Evolutionary conservation across 1,140 invertebrate genomes (phyloP).

Genomic region (Ooceraea biroi): DNA sequence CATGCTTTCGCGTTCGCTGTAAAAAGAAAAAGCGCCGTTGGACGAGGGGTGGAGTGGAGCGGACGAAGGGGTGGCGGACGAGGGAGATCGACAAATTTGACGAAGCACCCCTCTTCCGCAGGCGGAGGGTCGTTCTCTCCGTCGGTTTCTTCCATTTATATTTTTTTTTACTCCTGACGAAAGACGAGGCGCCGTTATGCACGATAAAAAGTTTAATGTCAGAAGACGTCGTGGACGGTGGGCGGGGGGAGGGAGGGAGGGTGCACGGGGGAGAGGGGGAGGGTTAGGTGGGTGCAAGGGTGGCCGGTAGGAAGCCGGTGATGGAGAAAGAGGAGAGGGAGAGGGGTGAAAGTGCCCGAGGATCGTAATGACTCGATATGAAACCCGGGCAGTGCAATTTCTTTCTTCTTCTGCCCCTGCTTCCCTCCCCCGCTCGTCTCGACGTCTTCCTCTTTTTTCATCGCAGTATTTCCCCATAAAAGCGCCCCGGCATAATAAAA

Average conservation of each 20-base stretch:
- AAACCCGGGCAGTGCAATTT: slow-evolving; percentile 83
- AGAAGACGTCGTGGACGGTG: slow-evolving; percentile 74
- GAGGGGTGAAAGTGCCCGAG: slow-evolving; percentile 77
- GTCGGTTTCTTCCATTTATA: slow-evolving; percentile 73
- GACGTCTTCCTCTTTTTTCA: slow-evolving; percentile 80
- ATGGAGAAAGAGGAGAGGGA: slow-evolving; percentile 65
- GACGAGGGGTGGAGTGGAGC: background rate
- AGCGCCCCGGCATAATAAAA: slow-evolving; percentile 84
- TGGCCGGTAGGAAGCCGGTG: slow-evolving; percentile 6
- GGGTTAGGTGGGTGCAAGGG: slow-evolving; percentile 32
- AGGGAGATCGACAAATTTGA: slow-evolving; percentile 72
- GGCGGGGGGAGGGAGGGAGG: slow-evolving; percentile 1
- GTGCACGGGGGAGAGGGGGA: no score
- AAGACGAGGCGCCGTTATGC: slow-evolving; percentile 77
- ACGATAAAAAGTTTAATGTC: slow-evolving; percentile 83
- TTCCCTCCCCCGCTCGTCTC: slow-evolving; percentile 67
- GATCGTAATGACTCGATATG: slow-evolving; percentile 85
- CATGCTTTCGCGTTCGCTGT: slow-evolving; percentile 52
- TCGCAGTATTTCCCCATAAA: slow-evolving; percentile 83
- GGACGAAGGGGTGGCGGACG: slow-evolving; percentile 55
- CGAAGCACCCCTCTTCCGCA: slow-evolving; percentile 68
- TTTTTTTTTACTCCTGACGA: slow-evolving; percentile 62
- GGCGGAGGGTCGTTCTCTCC: slow-evolving; percentile 66
- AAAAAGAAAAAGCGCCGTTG: background rate
- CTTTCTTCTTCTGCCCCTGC: slow-evolving; percentile 73